Evolutionary conservation across 2,888 invertebrate genomes (phyloP).

Genomic region (Frankliniella fusca): DNA sequence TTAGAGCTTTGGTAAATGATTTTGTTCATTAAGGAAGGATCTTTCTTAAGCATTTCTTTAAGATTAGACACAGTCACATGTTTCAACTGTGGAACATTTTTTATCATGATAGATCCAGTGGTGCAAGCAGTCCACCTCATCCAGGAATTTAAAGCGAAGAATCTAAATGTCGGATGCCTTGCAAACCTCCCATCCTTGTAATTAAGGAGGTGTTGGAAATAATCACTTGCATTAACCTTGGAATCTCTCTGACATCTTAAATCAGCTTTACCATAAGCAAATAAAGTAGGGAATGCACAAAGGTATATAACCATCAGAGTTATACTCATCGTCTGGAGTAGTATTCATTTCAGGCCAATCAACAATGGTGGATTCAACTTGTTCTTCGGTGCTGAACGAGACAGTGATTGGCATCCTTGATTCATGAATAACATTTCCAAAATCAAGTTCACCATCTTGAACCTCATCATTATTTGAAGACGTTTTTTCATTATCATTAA

Average conservation of each 20-base stretch:
- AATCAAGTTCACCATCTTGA: background rate
- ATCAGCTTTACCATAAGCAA: conserved; percentile 35
- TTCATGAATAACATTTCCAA: background rate
- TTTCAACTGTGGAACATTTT: background rate
- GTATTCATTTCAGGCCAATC: conserved; percentile 7
- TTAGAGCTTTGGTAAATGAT: conserved; percentile 34
- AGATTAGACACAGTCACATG: conserved; percentile 7
- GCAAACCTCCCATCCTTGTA: conserved; percentile 30
- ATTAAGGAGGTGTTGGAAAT: conserved; percentile 29
- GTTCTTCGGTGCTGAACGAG: background rate
- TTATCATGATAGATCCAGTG: background rate
- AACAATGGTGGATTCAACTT: background rate
- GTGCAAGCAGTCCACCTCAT: background rate
- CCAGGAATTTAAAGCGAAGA: conserved; percentile 28
- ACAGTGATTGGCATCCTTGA: background rate
- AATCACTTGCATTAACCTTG: conserved; percentile 19
- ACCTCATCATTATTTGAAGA: no score
- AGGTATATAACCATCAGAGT: conserved; percentile 31
- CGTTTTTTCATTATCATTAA: background rate
- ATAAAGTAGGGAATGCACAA: conserved; percentile 33
- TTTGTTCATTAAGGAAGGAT: conserved; percentile 29
- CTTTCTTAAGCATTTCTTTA: conserved; percentile 7
- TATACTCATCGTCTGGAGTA: conserved; percentile 31
- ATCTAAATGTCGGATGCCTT: conserved; percentile 28
- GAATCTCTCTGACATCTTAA: conserved; percentile 3